phyloP scores from a whole-genome alignment of 2,113 vertebrate genomes.

The Chloropsis hardwickii region DNA sequence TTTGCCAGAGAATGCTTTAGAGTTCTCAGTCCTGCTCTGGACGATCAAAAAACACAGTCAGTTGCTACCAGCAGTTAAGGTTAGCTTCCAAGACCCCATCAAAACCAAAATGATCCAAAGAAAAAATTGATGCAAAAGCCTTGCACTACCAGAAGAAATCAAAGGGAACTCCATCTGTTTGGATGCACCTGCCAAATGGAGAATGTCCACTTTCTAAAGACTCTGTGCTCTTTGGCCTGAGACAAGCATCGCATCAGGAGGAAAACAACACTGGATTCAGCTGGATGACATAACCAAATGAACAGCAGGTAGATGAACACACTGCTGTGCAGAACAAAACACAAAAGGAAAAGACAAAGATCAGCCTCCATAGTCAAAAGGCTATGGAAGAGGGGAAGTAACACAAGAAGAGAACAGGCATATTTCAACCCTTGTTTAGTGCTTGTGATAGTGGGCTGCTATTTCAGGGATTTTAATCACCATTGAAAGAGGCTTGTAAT shows the following conservation, averaged over 20 bases:
- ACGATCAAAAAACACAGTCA: background rate
- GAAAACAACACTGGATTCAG: background rate
- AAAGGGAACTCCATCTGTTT: background rate
- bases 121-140: background rate
- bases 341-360: background rate
- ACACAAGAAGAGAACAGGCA: background rate
- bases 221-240: background rate
- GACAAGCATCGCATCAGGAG: background rate
- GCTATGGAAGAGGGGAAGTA: background rate
- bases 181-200: background rate
- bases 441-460: background rate
- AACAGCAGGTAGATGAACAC: background rate
- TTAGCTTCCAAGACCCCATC: background rate
- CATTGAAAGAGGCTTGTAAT: background rate
- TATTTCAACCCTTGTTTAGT: background rate
- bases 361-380: background rate
- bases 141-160: background rate
- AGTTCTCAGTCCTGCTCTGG: background rate
- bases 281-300: background rate
- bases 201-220: background rate
- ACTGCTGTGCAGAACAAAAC: background rate
- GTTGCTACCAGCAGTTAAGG: background rate
- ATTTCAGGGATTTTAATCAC: background rate
- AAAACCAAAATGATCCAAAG: background rate
- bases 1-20: background rate